Conservation (phyloP, 2,797 vertebrate species). For the Champsocephalus gunnari region DNA sequence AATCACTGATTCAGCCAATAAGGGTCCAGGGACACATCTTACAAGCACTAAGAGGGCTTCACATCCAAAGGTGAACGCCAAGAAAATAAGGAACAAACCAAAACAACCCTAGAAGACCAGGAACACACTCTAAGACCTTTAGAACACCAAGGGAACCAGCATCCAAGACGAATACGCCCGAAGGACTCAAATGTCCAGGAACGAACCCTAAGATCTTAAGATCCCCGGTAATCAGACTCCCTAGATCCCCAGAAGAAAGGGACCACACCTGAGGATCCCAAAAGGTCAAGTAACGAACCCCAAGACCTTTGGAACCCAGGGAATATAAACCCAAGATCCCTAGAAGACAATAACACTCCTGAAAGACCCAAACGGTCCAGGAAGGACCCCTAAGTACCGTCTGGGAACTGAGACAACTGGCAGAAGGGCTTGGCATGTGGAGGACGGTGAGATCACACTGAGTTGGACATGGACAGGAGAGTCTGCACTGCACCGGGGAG, state of each 20-base stretch:
- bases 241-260: constrained; percentile 4
- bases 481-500: constrained; percentile 61
- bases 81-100: constrained; percentile 10
- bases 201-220: not conserved
- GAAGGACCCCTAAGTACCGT: constrained; percentile 23
- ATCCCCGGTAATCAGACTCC: constrained; percentile 7
- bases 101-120: not conserved
- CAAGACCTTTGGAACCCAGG: not conserved
- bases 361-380: constrained; percentile 10
- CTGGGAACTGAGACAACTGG: constrained; percentile 82
- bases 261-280: not conserved
- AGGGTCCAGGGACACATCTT: not conserved
- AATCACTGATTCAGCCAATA: not conserved
- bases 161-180: constrained; percentile 1
- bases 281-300: constrained; percentile 27
- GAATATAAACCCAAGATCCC: constrained; percentile 4
- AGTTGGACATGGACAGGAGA: constrained; percentile 66
- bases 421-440: constrained; percentile 68
- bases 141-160: not conserved
- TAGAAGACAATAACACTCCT: constrained; percentile 2
- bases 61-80: not conserved
- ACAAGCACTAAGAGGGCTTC: not conserved
- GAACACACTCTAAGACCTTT: constrained; percentile 1
- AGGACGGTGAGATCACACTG: constrained; percentile 66
- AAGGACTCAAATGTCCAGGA: too few species aligned